Conservation (phyloP, 2,797 vertebrate genomes). For the Champsocephalus esox region DNA sequence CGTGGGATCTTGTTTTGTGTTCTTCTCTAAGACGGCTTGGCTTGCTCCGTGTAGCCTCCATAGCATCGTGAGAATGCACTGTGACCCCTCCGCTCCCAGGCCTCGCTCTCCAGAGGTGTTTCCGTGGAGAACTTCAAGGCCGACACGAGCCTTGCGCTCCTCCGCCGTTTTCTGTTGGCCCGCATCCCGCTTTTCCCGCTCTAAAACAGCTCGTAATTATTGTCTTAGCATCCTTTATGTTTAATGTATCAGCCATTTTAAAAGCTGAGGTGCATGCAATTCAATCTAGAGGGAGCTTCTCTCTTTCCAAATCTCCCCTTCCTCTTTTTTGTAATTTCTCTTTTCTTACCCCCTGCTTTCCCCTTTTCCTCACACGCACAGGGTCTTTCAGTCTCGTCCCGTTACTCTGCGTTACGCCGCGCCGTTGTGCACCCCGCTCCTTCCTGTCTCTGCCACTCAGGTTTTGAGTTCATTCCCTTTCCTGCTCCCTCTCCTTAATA, state of each 20-base stretch:
- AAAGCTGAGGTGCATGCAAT: slow-evolving; percentile 83
- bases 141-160: slow-evolving; percentile 57
- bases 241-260: slow-evolving; percentile 85
- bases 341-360: neutral
- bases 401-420: slow-evolving; percentile 46
- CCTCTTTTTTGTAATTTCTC: slow-evolving; percentile 35
- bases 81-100: slow-evolving; percentile 66
- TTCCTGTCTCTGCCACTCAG: slow-evolving; percentile 58
- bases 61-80: slow-evolving; percentile 70
- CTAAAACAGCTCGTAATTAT: slow-evolving; percentile 83
- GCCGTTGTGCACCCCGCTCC: slow-evolving; percentile 47
- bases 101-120: slow-evolving; percentile 63
- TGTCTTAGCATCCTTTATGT: slow-evolving; percentile 83
- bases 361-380: slow-evolving; percentile 13
- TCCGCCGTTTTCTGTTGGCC: slow-evolving; percentile 62
- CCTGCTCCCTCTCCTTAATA: slow-evolving; percentile 53
- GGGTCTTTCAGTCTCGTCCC: slow-evolving; percentile 54
- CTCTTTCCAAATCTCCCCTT: slow-evolving; percentile 69
- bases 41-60: slow-evolving; percentile 47
- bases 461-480: slow-evolving; percentile 45
- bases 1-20: neutral
- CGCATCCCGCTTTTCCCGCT: slow-evolving; percentile 54
- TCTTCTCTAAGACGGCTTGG: slow-evolving; percentile 39
- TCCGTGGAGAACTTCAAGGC: slow-evolving; percentile 60
- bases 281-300: slow-evolving; percentile 79